Evolutionary conservation across 2,888 invertebrate species (phyloP), one percentile per base, ranked within the genome.

Genomic region (Cordilura impudica): DNA sequence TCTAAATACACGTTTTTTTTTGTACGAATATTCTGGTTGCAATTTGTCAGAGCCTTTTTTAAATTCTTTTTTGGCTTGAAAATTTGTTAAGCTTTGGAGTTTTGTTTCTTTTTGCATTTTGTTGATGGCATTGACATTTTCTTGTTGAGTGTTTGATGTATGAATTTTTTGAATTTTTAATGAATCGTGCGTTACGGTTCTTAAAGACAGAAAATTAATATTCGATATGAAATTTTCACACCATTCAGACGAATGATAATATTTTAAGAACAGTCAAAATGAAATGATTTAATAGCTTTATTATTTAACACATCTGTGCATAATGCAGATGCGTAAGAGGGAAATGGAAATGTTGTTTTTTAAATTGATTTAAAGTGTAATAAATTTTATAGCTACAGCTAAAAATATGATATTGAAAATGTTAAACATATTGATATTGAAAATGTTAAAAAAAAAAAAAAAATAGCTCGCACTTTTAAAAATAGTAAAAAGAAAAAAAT

Each of bases 181-280:
- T 75, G 61, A 67, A 70, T 65, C 51, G 43, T 76, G 43, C 45
- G 47, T 70, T 70, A 63, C 26, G 19, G 7, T 54, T 67, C 35
- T 49, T 58, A 51, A 60, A 74, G 26, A 60, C 7, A 21, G 18
- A 31, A 70, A 71, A 71, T 75, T 61, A 78, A 78, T 78, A 78
- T 78, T 73, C 73, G 49, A 71, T 75, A 72, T 72, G 71, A 75
- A 79, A 39, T 72, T 67, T 72, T 79, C 71, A 79, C 79, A 79
- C 79, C 63, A 35, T 19, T n/a, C 23, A 43, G 35, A 75, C 19
- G 16, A 60, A 66, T 67, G 26, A 53, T 19, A 47, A 49, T 61
- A 61, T 71, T 14, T 45, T 54, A 53, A 58, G 35, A 39, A n/a
- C 6, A 21, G 60, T 8, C n/a, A 60, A 53, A 63, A 21, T 23